Evolutionary conservation across 2,113 vertebrate species (phyloP).

Genomic region (Grallaria varia): DNA sequence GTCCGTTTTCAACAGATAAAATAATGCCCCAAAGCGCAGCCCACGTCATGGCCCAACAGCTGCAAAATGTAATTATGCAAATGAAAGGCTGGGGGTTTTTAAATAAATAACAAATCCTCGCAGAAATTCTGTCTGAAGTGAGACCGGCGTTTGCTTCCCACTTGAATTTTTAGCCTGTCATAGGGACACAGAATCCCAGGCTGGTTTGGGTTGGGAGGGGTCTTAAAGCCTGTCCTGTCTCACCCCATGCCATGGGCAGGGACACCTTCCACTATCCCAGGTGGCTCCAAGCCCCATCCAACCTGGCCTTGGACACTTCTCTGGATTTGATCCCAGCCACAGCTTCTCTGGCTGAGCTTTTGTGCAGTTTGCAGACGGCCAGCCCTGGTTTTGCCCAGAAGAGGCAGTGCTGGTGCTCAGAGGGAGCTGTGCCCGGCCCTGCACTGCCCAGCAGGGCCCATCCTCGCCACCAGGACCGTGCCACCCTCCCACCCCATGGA

Average conservation of each 20-base stretch:
- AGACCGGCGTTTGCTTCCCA: background rate
- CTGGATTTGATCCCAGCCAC: too few relatives aligned
- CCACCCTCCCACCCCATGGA: fast-evolving
- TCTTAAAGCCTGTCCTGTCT: background rate
- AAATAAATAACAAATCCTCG: background rate
- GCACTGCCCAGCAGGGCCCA: background rate
- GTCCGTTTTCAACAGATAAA: background rate
- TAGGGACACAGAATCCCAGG: too few relatives aligned
- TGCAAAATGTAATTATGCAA: constrained; percentile 25
- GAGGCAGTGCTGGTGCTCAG: background rate
- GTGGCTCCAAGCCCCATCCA: fast-evolving
- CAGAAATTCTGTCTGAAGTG: background rate
- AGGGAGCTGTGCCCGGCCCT: background rate
- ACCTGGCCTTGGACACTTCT: background rate
- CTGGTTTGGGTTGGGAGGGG: background rate
- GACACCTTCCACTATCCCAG: fast-evolving
- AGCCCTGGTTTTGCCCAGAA: background rate
- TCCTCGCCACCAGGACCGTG: background rate
- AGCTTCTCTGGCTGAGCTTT: background rate
- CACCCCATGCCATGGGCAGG: background rate
- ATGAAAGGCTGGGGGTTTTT: background rate
- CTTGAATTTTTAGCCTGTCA: background rate
- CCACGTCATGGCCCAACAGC: background rate
- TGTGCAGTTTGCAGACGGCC: background rate
- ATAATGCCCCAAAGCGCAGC: constrained; percentile 1